A percentile compares a stretch with the other conserved stretches of the same genome.
Evolutionary conservation across 1,140 invertebrate species (phyloP).

Genomic region (Leptestheria dahalacensis): DNA sequence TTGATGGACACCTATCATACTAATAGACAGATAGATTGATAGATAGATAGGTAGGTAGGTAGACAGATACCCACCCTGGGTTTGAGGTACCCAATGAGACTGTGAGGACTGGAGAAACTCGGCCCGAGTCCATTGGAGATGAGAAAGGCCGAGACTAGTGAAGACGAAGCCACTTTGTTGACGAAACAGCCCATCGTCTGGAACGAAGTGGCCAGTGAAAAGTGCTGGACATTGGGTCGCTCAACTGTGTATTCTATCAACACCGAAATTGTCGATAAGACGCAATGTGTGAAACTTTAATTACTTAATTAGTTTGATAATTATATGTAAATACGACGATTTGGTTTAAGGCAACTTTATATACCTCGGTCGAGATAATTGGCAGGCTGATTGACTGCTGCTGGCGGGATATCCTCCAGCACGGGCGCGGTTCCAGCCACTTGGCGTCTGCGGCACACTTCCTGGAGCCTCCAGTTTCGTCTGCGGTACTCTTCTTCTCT

Average conservation of each 20-base stretch:
- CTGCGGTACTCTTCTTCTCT: neutral
- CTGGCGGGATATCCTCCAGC: neutral
- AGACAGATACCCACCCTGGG: slow-evolving; percentile 14
- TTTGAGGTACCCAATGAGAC: slow-evolving; percentile 2
- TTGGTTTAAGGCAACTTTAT: neutral
- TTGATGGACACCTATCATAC: too few species aligned
- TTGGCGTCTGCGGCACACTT: neutral
- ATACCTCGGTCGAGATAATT: neutral
- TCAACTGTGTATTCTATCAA: neutral
- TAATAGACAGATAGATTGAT: too few species aligned
- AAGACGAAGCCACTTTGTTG: slow-evolving; percentile 24
- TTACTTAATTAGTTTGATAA: neutral
- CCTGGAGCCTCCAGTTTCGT: neutral
- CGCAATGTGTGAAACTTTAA: neutral
- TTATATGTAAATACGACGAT: neutral
- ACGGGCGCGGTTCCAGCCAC: neutral
- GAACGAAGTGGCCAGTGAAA: slow-evolving; percentile 11
- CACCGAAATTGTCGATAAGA: neutral
- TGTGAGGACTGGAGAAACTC: slow-evolving; percentile 17
- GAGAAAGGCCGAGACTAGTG: slow-evolving; percentile 21
- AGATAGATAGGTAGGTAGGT: too few species aligned
- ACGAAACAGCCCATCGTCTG: slow-evolving; percentile 21
- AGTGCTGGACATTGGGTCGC: slow-evolving; percentile 3
- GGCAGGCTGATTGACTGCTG: neutral
- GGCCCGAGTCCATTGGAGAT: slow-evolving; percentile 15